These are phyloP conservation scores for Drosophila nannoptera DNA, from an alignment of 1,140 invertebrate genomes.

Conservation along the genomic window DNA sequence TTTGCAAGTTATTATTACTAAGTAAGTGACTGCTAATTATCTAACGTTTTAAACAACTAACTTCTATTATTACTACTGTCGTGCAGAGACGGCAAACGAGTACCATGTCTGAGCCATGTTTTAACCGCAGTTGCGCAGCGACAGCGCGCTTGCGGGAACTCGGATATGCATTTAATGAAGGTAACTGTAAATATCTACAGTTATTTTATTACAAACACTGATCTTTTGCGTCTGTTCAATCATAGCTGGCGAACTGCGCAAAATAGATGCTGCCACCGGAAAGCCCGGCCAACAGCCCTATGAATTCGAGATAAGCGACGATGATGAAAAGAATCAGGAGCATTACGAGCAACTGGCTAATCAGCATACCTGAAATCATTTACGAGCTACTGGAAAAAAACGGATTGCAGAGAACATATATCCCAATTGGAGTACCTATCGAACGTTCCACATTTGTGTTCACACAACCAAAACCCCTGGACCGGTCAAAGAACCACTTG, in stretches of 20 bases:
- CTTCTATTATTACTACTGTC: not conserved
- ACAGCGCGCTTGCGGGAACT: conserved; percentile 48
- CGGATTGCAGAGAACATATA: conserved; percentile 81
- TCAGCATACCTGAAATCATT: conserved; percentile 83
- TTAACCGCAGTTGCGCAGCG: conserved; percentile 40
- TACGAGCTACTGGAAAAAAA: conserved; percentile 84
- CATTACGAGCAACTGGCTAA: conserved; percentile 86
- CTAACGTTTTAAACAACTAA: conserved; percentile 5
- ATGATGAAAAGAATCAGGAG: conserved; percentile 83
- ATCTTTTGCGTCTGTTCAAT: conserved; percentile 20
- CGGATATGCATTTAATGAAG: conserved; percentile 68
- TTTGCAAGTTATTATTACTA: not conserved
- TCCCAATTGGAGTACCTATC: conserved; percentile 81
- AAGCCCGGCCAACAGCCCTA: conserved; percentile 81
- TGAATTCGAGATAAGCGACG: conserved; percentile 82
- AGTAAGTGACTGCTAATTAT: conserved; percentile 16
- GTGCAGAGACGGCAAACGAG: not conserved
- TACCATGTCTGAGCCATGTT: conserved; percentile 20
- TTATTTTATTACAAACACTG: not conserved
- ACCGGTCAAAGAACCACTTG: conserved; percentile 83
- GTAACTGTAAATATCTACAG: conserved; percentile 21
- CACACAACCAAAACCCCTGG: conserved; percentile 82
- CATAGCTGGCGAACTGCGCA: conserved; percentile 82
- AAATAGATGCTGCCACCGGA: conserved; percentile 80
- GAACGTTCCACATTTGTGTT: conserved; percentile 83